Evolutionary conservation across 2,888 invertebrate species (phyloP).

Genomic region (Sminthurinus aureus): DNA sequence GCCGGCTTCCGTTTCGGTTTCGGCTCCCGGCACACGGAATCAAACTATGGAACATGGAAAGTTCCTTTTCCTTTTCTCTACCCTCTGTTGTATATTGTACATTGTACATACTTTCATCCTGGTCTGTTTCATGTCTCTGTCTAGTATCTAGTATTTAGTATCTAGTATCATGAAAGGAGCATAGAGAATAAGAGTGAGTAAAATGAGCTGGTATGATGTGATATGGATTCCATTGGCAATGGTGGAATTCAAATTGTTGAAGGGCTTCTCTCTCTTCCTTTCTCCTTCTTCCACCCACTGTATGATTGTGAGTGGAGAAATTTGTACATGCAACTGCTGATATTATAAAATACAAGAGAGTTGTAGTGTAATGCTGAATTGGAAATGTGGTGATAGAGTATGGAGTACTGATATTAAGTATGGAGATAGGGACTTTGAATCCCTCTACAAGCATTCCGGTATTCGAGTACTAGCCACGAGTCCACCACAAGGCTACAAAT

Average conservation of each 20-base stretch:
- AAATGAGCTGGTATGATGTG: not conserved
- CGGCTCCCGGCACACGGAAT: not conserved
- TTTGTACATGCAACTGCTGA: not conserved
- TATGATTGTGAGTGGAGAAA: not conserved
- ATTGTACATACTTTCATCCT: not conserved
- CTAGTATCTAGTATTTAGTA: too few species aligned
- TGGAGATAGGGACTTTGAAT: constrained; percentile 10
- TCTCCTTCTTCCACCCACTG: constrained; percentile 1
- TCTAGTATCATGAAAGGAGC: constrained; percentile 9
- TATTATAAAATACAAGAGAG: not conserved
- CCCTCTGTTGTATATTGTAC: not conserved
- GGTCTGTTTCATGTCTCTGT: constrained; percentile 15
- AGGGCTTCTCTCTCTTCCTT: not conserved
- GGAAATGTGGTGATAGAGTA: constrained; percentile 2
- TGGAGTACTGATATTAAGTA: too few species aligned
- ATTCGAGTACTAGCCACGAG: constrained; percentile 26
- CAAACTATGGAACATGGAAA: too few species aligned
- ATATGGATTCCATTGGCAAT: not conserved
- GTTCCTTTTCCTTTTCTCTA: not conserved
- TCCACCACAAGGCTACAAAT: constrained; percentile 42
- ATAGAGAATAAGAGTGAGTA: not conserved
- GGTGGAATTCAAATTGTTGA: constrained; percentile 3
- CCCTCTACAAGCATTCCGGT: not conserved
- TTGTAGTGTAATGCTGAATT: not conserved
- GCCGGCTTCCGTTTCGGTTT: not conserved